A percentile compares a stretch with the other conserved stretches of the same genome.
phyloP scores from a whole-genome alignment of 1,140 invertebrate genomes.

The Drosophila willistoni region DNA sequence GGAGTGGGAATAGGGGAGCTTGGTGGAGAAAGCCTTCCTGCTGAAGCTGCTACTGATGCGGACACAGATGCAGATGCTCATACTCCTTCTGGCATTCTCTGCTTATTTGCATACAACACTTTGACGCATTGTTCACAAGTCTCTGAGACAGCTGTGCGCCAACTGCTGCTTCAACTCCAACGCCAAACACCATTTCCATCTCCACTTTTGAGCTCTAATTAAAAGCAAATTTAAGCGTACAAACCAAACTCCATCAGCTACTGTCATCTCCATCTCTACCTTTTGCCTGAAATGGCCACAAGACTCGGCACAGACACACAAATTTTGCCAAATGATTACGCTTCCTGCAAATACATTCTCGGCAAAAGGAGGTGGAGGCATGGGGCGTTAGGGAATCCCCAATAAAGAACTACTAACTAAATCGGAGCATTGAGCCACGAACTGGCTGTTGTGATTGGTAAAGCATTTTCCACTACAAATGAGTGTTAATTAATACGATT shows the following conservation, averaged over 20 bases:
- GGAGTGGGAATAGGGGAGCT: not conserved
- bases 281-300: not conserved
- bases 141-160: slow-evolving; percentile 38
- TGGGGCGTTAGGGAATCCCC: slow-evolving; percentile 11
- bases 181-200: not conserved
- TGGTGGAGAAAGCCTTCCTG: slow-evolving; percentile 1
- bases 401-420: slow-evolving; percentile 19
- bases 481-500: slow-evolving; percentile 69
- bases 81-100: slow-evolving; percentile 7
- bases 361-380: not conserved
- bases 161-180: slow-evolving; percentile 23
- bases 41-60: slow-evolving; percentile 11
- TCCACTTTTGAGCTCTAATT: slow-evolving; percentile 54
- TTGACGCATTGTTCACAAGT: slow-evolving; percentile 57
- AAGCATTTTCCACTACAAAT: slow-evolving; percentile 47
- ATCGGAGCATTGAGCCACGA: slow-evolving; percentile 21
- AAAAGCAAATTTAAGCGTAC: slow-evolving; percentile 72
- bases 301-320: slow-evolving; percentile 26
- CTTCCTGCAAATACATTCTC: slow-evolving; percentile 5
- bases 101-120: slow-evolving; percentile 67
- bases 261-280: not conserved
- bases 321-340: slow-evolving; percentile 61
- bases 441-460: slow-evolving; percentile 34
- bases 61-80: slow-evolving; percentile 5
- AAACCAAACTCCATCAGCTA: slow-evolving; percentile 18